These are phyloP conservation scores for Matsumyia berberina DNA, from an alignment of 2,888 invertebrate species.

Conservation along the genomic window DNA sequence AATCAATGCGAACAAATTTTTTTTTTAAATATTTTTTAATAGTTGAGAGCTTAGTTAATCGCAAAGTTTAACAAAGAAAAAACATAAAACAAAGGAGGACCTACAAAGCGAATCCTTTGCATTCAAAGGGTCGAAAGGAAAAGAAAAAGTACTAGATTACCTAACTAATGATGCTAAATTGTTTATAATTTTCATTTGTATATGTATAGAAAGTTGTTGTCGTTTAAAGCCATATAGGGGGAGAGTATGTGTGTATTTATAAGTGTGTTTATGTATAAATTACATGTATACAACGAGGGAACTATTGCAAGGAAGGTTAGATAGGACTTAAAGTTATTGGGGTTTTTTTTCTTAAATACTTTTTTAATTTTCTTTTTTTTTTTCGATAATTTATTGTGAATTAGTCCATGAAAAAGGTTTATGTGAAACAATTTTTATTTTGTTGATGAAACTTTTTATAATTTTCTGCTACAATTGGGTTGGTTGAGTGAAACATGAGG, in stretches of 20 bases:
- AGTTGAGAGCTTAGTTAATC: conserved; percentile 27
- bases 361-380: conserved; percentile 11
- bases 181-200: conserved; percentile 21
- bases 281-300: conserved; percentile 44
- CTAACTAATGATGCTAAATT: conserved; percentile 59
- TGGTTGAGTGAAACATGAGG: conserved; percentile 1
- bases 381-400: conserved; percentile 59
- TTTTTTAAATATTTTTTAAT: not conserved
- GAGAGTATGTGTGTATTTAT: conserved; percentile 48
- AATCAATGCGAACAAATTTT: conserved; percentile 50
- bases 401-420: conserved; percentile 54
- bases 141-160: conserved; percentile 43
- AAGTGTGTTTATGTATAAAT: conserved; percentile 54
- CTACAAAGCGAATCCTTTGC: conserved; percentile 38
- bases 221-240: conserved; percentile 52
- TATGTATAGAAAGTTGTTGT: conserved; percentile 19
- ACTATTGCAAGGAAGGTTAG: conserved; percentile 56
- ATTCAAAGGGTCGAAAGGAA: conserved; percentile 24
- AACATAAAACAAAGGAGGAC: not conserved
- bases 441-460: conserved; percentile 11
- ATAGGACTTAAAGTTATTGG: conserved; percentile 39
- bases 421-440: conserved; percentile 35
- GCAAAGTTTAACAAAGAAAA: conserved; percentile 15
- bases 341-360: conserved; percentile 46
- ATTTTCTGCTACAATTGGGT: conserved; percentile 8